A percentile compares a stretch with the other conserved stretches of the same genome.
Conservation (phyloP, 2,888 invertebrate species). For the Lobophora halterata region DNA sequence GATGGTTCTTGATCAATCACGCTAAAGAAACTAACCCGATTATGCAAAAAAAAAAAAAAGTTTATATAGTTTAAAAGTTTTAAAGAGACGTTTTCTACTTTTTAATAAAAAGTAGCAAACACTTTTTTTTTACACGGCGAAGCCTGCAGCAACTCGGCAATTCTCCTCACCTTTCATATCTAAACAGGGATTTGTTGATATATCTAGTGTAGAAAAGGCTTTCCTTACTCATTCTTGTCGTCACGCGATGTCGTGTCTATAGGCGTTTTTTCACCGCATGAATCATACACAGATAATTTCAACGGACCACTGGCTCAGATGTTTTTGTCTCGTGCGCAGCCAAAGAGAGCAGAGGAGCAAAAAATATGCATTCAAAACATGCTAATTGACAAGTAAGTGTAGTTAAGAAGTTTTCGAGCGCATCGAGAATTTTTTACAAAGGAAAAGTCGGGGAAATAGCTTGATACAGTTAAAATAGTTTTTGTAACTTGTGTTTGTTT, state of each 20-base stretch:
- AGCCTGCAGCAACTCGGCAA: too few relatives aligned
- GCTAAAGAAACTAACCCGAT: too few relatives aligned
- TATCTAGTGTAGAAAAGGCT: constrained; percentile 18
- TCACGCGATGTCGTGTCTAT: constrained; percentile 70
- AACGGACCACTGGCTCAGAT: constrained; percentile 58
- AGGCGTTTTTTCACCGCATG: constrained; percentile 67
- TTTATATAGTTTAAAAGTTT: too few relatives aligned
- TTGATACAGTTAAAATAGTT: constrained; percentile 5
- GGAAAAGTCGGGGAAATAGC: constrained; percentile 19
- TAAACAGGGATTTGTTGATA: too few relatives aligned
- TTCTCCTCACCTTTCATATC: too few relatives aligned
- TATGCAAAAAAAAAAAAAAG: too few relatives aligned
- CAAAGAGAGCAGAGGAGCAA: too few relatives aligned
- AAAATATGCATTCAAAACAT: constrained; percentile 45
- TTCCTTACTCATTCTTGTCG: constrained; percentile 45
- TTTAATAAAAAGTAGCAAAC: too few relatives aligned
- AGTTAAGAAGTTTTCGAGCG: constrained; percentile 28
- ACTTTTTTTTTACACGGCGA: too few relatives aligned
- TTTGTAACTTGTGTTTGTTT: too few relatives aligned
- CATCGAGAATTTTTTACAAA: constrained; percentile 24
- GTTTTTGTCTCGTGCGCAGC: constrained; percentile 51
- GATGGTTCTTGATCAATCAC: too few relatives aligned
- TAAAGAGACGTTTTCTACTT: too few relatives aligned
- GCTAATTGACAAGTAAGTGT: constrained; percentile 40
- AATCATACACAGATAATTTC: constrained; percentile 67